Evolutionary conservation across 2,888 invertebrate species (phyloP), one percentile per base, ranked within the genome.

Genomic region (Ennomos erosarius): DNA sequence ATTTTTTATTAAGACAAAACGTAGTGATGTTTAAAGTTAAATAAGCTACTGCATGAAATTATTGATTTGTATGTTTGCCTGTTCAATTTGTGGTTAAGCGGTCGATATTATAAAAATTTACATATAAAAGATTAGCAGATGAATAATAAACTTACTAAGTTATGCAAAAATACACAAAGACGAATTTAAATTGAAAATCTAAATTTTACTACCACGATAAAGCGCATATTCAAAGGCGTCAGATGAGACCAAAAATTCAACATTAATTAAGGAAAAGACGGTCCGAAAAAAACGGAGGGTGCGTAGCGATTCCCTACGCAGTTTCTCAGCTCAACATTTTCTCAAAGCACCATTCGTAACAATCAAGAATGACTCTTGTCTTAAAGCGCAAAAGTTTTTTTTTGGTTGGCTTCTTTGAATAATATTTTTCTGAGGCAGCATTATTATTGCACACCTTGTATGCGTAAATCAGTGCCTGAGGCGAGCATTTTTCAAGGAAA

Each of bases 381-480:
- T 36, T 59, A 34, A 59, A 43, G 65, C 9, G 40, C 70, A 78
- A 85, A 66, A 60, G 16, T 60, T 75, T 66, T 78, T 66, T 78
- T 84, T 86, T 38, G 65, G 51, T 47, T 69, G 70, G 68, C 73
- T 58, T 76, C 74, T 79, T 78, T 78, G 78, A 79, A 84, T 82
- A 86, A 87, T 85, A 87, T 90, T 90, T 90, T 88, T 85, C 78
- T 85, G 80, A 84, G 85, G 75, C 83, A 76, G 82, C 85, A 76
- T 90, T 90, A 92, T 92, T 92, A 90, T 88, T 90, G 90, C 89
- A 90, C 92, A 91, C 91, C 91, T 90, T 89, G 92, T 86, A 90
- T 87, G 88, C 92, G 92, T 93, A 93, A 93, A 93, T 92, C 93
- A 92, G 88, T 80, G 91, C 90, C 81, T 71, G 81, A 78, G 87